These are phyloP conservation scores for Parnassius smintheus DNA, from an alignment of 2,888 invertebrate genomes.

Conservation along the genomic window DNA sequence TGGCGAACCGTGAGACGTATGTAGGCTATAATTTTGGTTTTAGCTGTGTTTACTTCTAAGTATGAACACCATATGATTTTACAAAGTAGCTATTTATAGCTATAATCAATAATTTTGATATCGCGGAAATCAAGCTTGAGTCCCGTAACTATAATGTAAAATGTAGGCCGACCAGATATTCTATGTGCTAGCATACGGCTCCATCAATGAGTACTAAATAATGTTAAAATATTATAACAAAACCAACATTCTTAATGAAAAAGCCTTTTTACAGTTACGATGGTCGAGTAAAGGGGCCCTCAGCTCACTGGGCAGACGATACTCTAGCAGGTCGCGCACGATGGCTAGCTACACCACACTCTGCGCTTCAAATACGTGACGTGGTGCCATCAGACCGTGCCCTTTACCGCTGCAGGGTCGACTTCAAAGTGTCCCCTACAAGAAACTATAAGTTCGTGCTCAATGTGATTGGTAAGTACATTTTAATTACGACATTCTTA, in stretches of 20 bases:
- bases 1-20: too few species aligned
- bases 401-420: constrained; percentile 89
- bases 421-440: constrained; percentile 90
- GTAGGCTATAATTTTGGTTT: too few species aligned
- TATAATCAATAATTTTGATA: too few species aligned
- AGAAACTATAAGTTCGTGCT: constrained; percentile 87
- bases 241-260: neutral
- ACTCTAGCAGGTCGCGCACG: constrained; percentile 84
- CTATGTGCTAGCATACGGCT: too few species aligned
- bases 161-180: too few species aligned
- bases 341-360: constrained; percentile 85
- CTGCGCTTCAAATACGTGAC: constrained; percentile 85
- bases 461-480: constrained; percentile 85
- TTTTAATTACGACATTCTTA: neutral
- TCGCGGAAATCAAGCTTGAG: too few species aligned
- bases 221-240: too few species aligned
- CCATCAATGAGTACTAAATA: too few species aligned
- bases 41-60: too few species aligned
- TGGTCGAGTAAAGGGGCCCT: constrained; percentile 78
- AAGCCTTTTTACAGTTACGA: constrained; percentile 78
- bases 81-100: too few species aligned
- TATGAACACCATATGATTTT: too few species aligned
- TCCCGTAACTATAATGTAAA: too few species aligned
- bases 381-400: constrained; percentile 88
- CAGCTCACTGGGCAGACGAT: constrained; percentile 87